These are phyloP conservation scores for Aplysina aerophoba DNA, from an alignment of 37 sponge, comb jelly and placozoan genomes.

Conservation along the genomic window DNA sequence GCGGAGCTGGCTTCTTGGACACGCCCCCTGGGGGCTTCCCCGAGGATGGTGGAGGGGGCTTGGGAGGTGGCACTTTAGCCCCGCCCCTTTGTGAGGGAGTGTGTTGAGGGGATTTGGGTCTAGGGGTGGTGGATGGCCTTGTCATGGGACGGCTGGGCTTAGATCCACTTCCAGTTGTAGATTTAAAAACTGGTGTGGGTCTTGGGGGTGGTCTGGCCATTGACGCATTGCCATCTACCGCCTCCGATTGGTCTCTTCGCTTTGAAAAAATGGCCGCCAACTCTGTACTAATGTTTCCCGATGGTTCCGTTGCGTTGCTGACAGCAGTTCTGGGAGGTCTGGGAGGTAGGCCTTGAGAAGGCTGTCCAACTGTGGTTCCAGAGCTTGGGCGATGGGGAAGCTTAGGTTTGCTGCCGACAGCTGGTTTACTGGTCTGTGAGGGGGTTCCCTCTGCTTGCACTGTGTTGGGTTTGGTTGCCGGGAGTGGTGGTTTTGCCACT, in stretches of 20 bases:
- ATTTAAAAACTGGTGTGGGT: background rate
- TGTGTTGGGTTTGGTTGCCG: background rate
- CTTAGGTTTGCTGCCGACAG: background rate
- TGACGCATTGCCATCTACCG: too few species aligned
- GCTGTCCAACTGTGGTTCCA: too few species aligned
- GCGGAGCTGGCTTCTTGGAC: background rate
- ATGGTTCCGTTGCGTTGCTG: too few species aligned
- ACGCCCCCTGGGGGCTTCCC: background rate
- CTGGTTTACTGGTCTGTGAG: background rate
- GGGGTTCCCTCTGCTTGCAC: background rate
- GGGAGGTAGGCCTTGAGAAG: too few species aligned
- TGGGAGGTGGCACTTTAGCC: background rate
- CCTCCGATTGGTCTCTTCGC: background rate
- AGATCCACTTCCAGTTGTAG: background rate
- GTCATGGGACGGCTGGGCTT: background rate
- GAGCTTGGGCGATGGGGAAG: too few species aligned
- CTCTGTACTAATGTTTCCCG: background rate
- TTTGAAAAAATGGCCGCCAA: conserved; percentile 12
- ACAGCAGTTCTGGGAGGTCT: too few species aligned
- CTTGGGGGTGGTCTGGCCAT: background rate
- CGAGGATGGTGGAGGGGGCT: background rate
- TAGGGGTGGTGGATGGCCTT: too few species aligned
- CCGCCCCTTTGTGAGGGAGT: too few species aligned
- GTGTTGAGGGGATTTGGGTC: too few species aligned
- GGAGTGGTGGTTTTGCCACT: too few species aligned